Evolutionary conservation across 92 coral and sea anemone species (phyloP), one percentile per base, ranked within the genome.

Genomic region (Parazoanthus darwini): DNA sequence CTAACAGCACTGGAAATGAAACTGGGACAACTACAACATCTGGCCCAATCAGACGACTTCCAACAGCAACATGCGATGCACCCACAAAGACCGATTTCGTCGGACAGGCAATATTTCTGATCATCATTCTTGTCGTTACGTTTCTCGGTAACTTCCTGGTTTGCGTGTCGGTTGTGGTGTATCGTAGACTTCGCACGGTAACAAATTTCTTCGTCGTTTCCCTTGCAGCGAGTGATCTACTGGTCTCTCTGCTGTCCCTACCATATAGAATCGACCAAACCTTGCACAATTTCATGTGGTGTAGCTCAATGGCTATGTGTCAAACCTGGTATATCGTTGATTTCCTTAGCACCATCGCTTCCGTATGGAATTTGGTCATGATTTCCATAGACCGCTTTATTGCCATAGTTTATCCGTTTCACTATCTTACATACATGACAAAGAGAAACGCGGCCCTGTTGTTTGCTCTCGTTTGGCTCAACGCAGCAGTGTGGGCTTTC

Each of bases 361-460:
- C 92, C 1, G 82, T 90, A n/a, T 90, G 92, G 92, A 90, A 90
- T 80, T 78, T 90, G 59, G 92, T 81, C 38, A 59, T 90, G 82
- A 90, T 90, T 38, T 87, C 88, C 54, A 82, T 91, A 5, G 90
- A 91, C 76, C 89, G 93, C 26, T 85, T 50, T 51, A 75, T 87
- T 74, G 93, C 93, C 1, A 88, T 91, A 79, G 89, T 82, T 10
- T 82, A 91, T 37, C 93, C 93, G 25, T 88, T 91, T 22, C 79
- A 77, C 4, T 91, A 91, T 80, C 93, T 72, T 44, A 56, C 75
- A 9, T 54, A 87, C 67, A 82, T 91, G 68, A 91, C 88, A 0
- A 88, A 82, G 38, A 91, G 68, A 58, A 87, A 82, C 67, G 93
- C 90, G 26, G 50, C 33, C 16, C 0, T 88, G 0, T 4, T 88